These are phyloP conservation scores for Phyllotreta striolata DNA, from an alignment of 2,888 invertebrate genomes.

Conservation along the genomic window DNA sequence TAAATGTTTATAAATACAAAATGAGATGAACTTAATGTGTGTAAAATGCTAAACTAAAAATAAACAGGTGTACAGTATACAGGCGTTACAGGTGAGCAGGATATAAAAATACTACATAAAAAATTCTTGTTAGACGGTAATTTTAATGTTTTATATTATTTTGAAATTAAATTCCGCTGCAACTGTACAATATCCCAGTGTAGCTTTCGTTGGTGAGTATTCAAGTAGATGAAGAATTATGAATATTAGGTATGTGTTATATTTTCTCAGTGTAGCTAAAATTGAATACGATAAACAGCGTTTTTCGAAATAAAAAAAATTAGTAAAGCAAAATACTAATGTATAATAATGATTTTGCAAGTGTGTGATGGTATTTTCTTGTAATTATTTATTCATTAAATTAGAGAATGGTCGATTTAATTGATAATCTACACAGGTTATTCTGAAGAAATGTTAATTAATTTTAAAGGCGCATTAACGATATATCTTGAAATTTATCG, in stretches of 20 bases:
- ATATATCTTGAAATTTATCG: too few species aligned
- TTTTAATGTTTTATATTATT: too few species aligned
- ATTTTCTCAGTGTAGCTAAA: constrained; percentile 18
- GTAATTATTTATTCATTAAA: constrained; percentile 30
- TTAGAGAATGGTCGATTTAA: constrained; percentile 31
- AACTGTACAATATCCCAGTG: constrained; percentile 18
- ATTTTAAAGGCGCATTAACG: too few species aligned
- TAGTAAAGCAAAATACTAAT: constrained; percentile 33
- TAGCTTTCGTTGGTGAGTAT: not conserved
- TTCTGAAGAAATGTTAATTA: too few species aligned
- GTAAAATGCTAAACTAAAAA: constrained; percentile 6
- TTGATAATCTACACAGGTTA: constrained; percentile 33
- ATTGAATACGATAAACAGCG: constrained; percentile 31
- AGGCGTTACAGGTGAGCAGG: constrained; percentile 16
- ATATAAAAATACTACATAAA: constrained; percentile 28
- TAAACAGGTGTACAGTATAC: constrained; percentile 23
- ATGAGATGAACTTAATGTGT: not conserved
- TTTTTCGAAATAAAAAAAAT: constrained; percentile 14
- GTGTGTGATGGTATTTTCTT: constrained; percentile 50
- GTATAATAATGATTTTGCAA: constrained; percentile 44
- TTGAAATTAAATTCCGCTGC: constrained; percentile 14
- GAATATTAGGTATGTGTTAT: constrained; percentile 15
- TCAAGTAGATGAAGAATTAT: constrained; percentile 1
- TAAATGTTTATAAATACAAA: not conserved
- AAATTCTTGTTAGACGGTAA: too few species aligned